Base-by-base conservation (phyloP, 2,113 vertebrate genomes). In the Ascaphus truei region DNA sequence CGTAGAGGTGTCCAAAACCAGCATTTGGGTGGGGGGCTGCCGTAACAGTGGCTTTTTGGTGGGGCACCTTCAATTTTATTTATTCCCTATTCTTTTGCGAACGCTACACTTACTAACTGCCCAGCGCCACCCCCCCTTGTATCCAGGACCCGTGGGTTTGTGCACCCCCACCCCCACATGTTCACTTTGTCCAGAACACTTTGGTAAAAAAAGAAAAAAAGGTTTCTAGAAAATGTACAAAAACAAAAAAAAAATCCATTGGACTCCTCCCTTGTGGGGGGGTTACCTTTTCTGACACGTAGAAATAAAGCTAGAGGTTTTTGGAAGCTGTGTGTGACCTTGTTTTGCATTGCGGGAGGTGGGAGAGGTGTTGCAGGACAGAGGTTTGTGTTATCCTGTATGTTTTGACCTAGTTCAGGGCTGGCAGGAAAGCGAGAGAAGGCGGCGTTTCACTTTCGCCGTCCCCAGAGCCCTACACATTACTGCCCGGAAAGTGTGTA, bases 201-300 rank as follows among this genome's bases (percentile, higher is more conserved):
- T 72, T 63, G 59, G 45, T 62, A 47, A 47, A 34, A 27, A 45
- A 57, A 58, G 23, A 27, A 56, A 25, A 48, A 60, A 50, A 13
- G 12, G 29, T 61, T 57, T 56, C 27, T 62, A 63, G 41, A 56
- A 56, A 47, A 52, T 51, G 30, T 50, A 36, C 48, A 48, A 63
- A 23, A 23, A 20, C 29, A 41, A 55, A 53, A 62, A 55, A 61
- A 56, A 47, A 43, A 22, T 27, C 15, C 47, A 18, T 48, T 25
- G 31, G 12, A 4, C 30, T 27, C 39, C 52, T 3, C 51, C 47
- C 39, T 58, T n/a, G n/a, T n/a, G n/a, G 50, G 69, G 47, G 53
- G 13, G 60, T 47, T 72, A 27, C 57, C 61, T 72, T 72, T 64
- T 64, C 51, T 72, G 60, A 57, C 39, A 15, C 56, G 59, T 72